These are phyloP conservation scores for Acanthurus tractus DNA, from an alignment of 2,797 vertebrate genomes.

Conservation along the genomic window DNA sequence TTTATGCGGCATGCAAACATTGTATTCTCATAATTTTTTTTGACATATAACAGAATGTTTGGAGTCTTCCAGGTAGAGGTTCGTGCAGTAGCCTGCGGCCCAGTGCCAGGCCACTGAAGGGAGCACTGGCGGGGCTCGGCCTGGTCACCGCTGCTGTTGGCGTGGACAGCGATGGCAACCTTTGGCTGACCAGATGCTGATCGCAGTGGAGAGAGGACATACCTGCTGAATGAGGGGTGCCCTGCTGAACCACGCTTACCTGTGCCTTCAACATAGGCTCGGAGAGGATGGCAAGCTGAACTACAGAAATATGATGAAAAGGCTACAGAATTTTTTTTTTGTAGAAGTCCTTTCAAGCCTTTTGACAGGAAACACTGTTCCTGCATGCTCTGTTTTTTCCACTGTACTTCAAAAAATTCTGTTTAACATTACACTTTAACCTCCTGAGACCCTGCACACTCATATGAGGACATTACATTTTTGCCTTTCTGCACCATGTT, in stretches of 20 bases:
- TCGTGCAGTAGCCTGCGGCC: conserved; percentile 20
- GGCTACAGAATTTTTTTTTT: neutral
- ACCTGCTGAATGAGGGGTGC: conserved; percentile 49
- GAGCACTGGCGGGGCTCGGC: conserved; percentile 42
- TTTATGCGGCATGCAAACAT: neutral
- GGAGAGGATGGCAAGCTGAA: conserved; percentile 1
- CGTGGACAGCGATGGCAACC: conserved; percentile 44
- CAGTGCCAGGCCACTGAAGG: conserved; percentile 44
- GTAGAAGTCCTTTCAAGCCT: neutral
- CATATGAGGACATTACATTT: no score
- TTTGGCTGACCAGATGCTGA: conserved; percentile 71
- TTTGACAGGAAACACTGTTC: neutral
- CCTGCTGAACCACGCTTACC: conserved; percentile 33
- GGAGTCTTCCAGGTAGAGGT: conserved; percentile 20
- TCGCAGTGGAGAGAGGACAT: conserved; percentile 64
- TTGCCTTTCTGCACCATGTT: no score
- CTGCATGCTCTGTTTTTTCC: neutral
- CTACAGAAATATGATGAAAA: neutral
- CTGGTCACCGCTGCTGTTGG: conserved; percentile 52
- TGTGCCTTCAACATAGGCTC: conserved; percentile 2
- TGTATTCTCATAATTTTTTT: neutral
- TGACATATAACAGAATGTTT: neutral
- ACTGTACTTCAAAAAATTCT: neutral
- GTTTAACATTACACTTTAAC: conserved; percentile 4
- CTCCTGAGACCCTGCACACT: no score